A percentile compares a stretch with the other conserved stretches of the same genome.
These are phyloP conservation scores for Pangasius larnaudii DNA, from an alignment of 2,797 vertebrate genomes.

Conservation along the genomic window DNA sequence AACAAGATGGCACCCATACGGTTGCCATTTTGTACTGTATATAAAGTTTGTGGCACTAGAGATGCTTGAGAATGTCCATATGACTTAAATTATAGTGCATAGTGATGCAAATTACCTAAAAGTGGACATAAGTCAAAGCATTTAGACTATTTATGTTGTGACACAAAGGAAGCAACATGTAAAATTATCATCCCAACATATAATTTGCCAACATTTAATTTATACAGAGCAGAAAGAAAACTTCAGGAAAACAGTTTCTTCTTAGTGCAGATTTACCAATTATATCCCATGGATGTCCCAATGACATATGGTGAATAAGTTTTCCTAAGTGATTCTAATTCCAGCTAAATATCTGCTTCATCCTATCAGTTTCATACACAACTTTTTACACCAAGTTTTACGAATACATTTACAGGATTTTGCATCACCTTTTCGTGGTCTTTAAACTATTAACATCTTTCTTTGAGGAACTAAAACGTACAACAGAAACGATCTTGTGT, in stretches of 20 bases:
- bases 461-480: not conserved
- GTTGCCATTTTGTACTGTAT: not conserved
- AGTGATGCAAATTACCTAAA: not conserved
- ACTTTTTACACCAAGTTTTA: not conserved
- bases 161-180: not conserved
- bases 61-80: conserved; percentile 16
- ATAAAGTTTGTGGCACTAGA: conserved; percentile 2
- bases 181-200: not conserved
- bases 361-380: not conserved
- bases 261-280: not conserved
- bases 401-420: not conserved
- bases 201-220: not conserved
- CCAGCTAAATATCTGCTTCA: not conserved
- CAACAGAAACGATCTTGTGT: not conserved
- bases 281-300: not conserved
- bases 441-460: not conserved
- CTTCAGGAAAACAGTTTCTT: not conserved
- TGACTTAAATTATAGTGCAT: not conserved
- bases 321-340: not conserved
- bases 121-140: not conserved
- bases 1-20: not conserved
- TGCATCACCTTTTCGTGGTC: not conserved
- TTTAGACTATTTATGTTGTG: not conserved
- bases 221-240: not conserved
- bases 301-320: not conserved